phyloP scores from a whole-genome alignment of 2,113 vertebrate genomes.

The Carollia perspicillata region DNA sequence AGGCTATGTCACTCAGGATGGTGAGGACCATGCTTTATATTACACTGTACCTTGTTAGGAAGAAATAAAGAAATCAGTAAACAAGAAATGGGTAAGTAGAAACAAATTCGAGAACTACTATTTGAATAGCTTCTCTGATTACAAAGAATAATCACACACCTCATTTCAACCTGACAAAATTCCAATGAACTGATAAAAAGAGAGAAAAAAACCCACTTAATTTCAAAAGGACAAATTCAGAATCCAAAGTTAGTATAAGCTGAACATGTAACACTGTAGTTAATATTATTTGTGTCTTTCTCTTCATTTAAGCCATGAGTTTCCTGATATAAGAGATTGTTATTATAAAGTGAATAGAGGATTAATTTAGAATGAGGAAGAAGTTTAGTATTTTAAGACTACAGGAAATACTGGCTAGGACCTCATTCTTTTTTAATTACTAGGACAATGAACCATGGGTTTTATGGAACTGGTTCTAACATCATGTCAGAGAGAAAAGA shows the following conservation, averaged over 20 bases:
- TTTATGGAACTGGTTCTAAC: neutral
- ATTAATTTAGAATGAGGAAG: neutral
- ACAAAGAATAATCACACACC: neutral
- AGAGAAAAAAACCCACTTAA: neutral
- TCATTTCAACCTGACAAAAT: neutral
- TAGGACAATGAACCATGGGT: neutral
- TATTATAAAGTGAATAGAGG: neutral
- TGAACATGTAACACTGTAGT: neutral
- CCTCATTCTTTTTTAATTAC: neutral
- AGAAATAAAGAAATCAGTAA: neutral
- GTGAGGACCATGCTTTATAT: accelerated
- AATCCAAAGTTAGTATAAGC: neutral
- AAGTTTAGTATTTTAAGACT: neutral
- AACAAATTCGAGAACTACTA: neutral
- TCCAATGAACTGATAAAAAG: neutral
- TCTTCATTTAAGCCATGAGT: neutral
- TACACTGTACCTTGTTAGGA: neutral
- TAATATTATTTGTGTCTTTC: neutral
- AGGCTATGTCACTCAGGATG: neutral
- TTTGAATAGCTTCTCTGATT: neutral
- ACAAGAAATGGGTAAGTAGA: neutral
- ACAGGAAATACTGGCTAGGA: neutral
- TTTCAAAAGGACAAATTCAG: neutral
- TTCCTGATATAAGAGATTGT: neutral
- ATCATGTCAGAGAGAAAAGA: neutral